Evolutionary conservation across 2,888 invertebrate species (phyloP), one percentile per base, ranked within the genome.

Genomic region (Idaea straminata): DNA sequence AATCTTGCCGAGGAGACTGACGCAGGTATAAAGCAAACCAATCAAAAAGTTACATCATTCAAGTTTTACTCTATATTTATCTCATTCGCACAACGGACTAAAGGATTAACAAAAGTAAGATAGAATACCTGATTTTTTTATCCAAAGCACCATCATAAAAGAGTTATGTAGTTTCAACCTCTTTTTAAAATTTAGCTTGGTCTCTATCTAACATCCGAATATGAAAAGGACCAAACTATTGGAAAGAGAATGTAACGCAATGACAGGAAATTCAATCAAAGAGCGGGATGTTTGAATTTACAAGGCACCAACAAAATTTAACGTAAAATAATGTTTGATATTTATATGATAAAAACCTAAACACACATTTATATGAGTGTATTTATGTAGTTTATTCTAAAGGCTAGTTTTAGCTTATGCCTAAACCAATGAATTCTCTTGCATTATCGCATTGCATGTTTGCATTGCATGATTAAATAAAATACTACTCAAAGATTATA

Each of bases 1-100:
- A 76, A 68, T 67, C 62, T 16, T 75, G 67, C 64, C 64, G 71
- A 68, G 66, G 69, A 68, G 65, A 64, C 62, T 67, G 59, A 64
- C 62, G n/a, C 63, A 63, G 35, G 35, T 61, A 62, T 38, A n/a
- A 36, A 67, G 64, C 59, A 63, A 59, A 47, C 47, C 47, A 47
- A 47, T 47, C 47, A 5, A 47, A 47, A 47, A 47, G 25, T 10
- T 5, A 47, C 10, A 13, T 47, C 10, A 13, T 7, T 47, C 7
- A 47, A 47, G 13, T 4, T 4, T 47, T 47, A 47, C 4, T 13
- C 10, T 47, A 10, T 13, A 47, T 7, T 13, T 10, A 47, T 47
- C 47, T 47, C 47, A 47, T 47, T 47, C 47, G 7, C 10, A 47
- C 47, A 47, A 13, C 4, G 47, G 13, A 47, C 47, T 47, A 7